These are phyloP conservation scores for Yponomeuta cagnagella DNA, from an alignment of 2,888 invertebrate genomes.

Conservation along the genomic window DNA sequence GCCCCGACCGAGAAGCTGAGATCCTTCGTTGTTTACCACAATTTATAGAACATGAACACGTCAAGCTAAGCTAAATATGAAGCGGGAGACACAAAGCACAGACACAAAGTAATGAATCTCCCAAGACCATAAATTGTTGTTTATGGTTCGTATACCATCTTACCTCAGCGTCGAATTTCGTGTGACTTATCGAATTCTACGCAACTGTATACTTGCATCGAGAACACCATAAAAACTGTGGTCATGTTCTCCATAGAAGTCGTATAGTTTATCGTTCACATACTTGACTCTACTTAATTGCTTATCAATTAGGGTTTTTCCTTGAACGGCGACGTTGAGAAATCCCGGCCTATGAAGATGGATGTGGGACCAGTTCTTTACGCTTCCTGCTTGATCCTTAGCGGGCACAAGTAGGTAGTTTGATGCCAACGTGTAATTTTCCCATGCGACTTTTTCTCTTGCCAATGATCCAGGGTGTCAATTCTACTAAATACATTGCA, in stretches of 20 bases:
- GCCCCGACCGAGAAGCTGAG: conserved; percentile 25
- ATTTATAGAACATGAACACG: conserved; percentile 32
- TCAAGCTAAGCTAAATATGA: conserved; percentile 24
- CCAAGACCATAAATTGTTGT: conserved; percentile 33
- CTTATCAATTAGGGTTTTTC: conserved; percentile 38
- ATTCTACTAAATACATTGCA: too few relatives aligned
- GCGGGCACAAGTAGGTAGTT: conserved; percentile 45
- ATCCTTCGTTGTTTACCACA: conserved; percentile 48
- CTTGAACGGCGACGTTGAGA: conserved; percentile 23
- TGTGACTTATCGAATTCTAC: not conserved
- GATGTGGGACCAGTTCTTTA: conserved; percentile 41
- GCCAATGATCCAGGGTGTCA: not conserved
- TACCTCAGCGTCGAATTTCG: not conserved
- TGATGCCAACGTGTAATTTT: conserved; percentile 45
- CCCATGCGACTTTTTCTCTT: conserved; percentile 44
- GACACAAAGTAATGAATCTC: conserved; percentile 34
- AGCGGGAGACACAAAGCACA: conserved; percentile 40
- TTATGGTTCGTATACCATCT: conserved; percentile 27
- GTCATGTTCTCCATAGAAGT: not conserved
- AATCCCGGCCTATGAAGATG: conserved; percentile 23
- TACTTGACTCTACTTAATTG: conserved; percentile 40
- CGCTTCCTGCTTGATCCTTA: conserved; percentile 62
- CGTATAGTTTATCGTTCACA: conserved; percentile 11
- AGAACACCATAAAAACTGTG: conserved; percentile 4
- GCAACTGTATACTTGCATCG: conserved; percentile 3